Evolutionary conservation across 2,113 vertebrate species (phyloP), one percentile per base, ranked within the genome.

Genomic region (Gymnarchus niloticus): DNA sequence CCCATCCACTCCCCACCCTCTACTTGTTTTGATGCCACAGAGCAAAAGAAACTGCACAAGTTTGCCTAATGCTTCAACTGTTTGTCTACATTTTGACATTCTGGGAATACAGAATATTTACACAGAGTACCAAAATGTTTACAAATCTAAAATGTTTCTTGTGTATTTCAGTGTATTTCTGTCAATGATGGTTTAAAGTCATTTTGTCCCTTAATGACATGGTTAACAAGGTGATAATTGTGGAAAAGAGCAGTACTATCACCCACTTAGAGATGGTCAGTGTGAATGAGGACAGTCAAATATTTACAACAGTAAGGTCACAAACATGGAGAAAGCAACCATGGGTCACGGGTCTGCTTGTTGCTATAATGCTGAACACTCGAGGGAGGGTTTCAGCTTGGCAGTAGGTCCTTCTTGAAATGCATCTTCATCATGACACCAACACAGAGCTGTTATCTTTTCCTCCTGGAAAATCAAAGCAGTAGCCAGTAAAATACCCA

Each of bases 11-110:
- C 49, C 7, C 48, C 19, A 37, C 76, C 48, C n/a, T 28, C 14
- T 2, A 12, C 81, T 44, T 51, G 49, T 82, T 78, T 78, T 78
- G 76, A 85, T 76, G 61, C 28, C 23, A 80, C 21, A 69, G 65
- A 56, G 54, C 25, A 54, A 33, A 82, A 49, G 80, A 82, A 82
- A 82, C 80, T 81, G 25, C 80, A 28, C 28, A 52, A 51, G 23
- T 82, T 17, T 56, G 25, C 51, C 37, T 54, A 12, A 1, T 6
- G 80, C 37, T 25, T 25, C 33, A 41, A 33, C 46, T 78, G 76
- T 37, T 78, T 78, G 44, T 46, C 76, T 48, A 44, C 44, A 44
- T n/a, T 78, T 41, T 37, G 65, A 73, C 1, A 0, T 41, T 73
- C 65, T 41, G 61, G 61, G 19, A 37, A 73, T 33, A 73, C 17